Evolutionary conservation across 2,113 vertebrate species (phyloP).

Genomic region (Sylvilagus bachmani): DNA sequence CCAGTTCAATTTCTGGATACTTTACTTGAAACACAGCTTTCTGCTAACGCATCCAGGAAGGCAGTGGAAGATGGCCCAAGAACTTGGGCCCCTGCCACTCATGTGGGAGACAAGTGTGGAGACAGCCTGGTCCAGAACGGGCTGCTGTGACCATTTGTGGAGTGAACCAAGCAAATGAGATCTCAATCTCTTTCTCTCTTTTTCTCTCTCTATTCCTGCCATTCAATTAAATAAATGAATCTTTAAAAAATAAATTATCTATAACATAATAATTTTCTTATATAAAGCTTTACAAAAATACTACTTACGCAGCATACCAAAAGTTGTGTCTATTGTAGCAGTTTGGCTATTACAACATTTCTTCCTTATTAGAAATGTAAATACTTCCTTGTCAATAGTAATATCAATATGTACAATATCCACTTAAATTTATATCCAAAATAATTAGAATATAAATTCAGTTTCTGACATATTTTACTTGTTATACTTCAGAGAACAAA

Average conservation of each 20-base stretch:
- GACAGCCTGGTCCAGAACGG: too few species aligned
- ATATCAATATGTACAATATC: not conserved
- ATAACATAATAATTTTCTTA: constrained; percentile 4
- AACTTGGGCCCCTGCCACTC: too few species aligned
- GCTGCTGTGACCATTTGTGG: too few species aligned
- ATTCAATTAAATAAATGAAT: too few species aligned
- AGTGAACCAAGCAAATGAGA: too few species aligned
- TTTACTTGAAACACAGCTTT: too few species aligned
- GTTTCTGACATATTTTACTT: not conserved
- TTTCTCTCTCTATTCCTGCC: too few species aligned
- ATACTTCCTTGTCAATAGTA: not conserved
- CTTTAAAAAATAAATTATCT: not conserved
- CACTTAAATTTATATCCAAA: not conserved
- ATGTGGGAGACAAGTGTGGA: too few species aligned
- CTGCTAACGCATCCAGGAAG: too few species aligned
- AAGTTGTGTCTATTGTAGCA: not conserved
- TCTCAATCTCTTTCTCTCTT: too few species aligned
- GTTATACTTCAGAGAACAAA: constrained; percentile 45
- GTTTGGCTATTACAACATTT: not conserved
- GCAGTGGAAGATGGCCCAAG: too few species aligned
- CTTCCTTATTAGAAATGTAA: constrained; percentile 16
- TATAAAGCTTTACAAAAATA: not conserved
- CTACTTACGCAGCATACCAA: not conserved
- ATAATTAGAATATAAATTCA: constrained; percentile 32
- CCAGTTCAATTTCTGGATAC: too few species aligned